Conservation (phyloP, 1,140 invertebrate species). For the Halictus rubicundus region DNA sequence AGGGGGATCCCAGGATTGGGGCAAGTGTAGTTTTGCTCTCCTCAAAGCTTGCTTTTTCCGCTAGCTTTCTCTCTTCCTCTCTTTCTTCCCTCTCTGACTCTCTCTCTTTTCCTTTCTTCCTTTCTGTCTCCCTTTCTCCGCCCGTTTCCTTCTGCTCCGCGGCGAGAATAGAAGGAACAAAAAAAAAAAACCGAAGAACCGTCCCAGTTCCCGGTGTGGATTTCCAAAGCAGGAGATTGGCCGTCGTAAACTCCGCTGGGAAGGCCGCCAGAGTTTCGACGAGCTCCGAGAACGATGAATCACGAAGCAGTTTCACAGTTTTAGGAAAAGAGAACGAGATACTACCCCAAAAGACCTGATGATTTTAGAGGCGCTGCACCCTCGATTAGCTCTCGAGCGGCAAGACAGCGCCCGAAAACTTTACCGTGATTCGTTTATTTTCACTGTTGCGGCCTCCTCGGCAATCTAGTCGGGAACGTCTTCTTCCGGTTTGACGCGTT, state of each 20-base stretch:
- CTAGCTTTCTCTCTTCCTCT: conserved; percentile 2
- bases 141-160: too few relatives aligned
- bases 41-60: conserved; percentile 3
- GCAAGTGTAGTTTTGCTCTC: conserved; percentile 37
- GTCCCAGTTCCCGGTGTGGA: neutral
- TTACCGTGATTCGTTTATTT: too few relatives aligned
- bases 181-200: neutral
- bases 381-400: neutral
- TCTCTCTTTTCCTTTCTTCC: too few relatives aligned
- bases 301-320: conserved; percentile 13
- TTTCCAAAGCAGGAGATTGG: conserved; percentile 27
- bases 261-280: conserved; percentile 21
- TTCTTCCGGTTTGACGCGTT: too few relatives aligned
- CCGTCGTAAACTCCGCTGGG: conserved; percentile 31
- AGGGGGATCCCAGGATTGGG: conserved; percentile 36
- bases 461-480: too few relatives aligned
- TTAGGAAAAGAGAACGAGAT: neutral
- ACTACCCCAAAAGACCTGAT: neutral
- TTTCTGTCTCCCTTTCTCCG: neutral
- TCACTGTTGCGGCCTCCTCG: too few relatives aligned
- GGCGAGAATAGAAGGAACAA: neutral
- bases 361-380: neutral
- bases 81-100: too few relatives aligned
- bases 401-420: too few relatives aligned
- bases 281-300: conserved; percentile 28